These are phyloP conservation scores for Rhyzopertha dominica DNA, from an alignment of 1,140 invertebrate genomes.

Conservation along the genomic window DNA sequence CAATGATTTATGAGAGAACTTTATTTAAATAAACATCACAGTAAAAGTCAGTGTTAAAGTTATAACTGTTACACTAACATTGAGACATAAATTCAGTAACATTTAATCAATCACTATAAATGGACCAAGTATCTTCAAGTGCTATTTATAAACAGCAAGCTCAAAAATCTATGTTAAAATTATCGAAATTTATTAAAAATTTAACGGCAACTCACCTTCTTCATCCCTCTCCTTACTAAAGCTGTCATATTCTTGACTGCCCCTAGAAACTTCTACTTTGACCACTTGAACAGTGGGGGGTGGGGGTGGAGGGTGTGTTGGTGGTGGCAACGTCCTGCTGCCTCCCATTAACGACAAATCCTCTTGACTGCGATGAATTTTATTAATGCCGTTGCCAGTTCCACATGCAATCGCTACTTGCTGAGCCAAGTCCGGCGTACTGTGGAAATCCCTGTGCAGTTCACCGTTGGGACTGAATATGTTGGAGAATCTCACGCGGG, in stretches of 20 bases:
- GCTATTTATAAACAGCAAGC: too few species aligned
- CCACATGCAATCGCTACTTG: conserved; percentile 28
- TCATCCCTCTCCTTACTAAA: conserved; percentile 32
- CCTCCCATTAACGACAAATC: conserved; percentile 55
- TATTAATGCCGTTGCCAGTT: too few species aligned
- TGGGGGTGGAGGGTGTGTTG: conserved; percentile 64
- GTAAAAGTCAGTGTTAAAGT: too few species aligned
- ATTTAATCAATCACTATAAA: too few species aligned
- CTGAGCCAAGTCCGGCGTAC: conserved; percentile 73
- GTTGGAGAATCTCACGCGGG: conserved; percentile 53
- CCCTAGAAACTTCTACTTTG: conserved; percentile 60
- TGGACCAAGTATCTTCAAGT: too few species aligned
- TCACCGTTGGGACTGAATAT: conserved; percentile 49
- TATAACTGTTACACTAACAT: too few species aligned
- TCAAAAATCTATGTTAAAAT: too few species aligned
- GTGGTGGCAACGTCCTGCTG: conserved; percentile 58
- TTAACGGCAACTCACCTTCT: conserved; percentile 33
- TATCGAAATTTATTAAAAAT: too few species aligned
- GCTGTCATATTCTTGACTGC: conserved; percentile 37
- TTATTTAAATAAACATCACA: too few species aligned
- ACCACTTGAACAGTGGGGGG: conserved; percentile 67
- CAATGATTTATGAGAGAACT: too few species aligned
- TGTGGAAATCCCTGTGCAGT: conserved; percentile 81
- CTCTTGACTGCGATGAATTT: conserved; percentile 67
- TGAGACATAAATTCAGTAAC: too few species aligned